Evolutionary conservation across 2,797 vertebrate genomes (phyloP).

Genomic region (Novumbra hubbsi): DNA sequence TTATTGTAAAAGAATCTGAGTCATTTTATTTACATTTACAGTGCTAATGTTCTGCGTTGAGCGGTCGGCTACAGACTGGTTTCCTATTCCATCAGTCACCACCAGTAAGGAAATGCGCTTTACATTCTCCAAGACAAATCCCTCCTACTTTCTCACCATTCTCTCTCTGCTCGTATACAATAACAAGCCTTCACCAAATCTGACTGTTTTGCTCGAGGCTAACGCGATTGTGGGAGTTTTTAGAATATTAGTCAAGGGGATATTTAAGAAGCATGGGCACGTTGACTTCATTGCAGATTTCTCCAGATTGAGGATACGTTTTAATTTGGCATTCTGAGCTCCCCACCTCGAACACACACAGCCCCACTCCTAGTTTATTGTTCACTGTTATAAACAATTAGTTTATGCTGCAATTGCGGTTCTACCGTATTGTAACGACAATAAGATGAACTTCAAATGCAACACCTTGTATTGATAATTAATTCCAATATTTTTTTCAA

Average conservation of each 20-base stretch:
- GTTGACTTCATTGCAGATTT: slow-evolving; percentile 50
- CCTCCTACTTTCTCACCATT: slow-evolving; percentile 46
- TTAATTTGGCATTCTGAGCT: slow-evolving; percentile 36
- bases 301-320: slow-evolving; percentile 31
- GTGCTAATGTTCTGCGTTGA: slow-evolving; percentile 92
- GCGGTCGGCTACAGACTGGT: slow-evolving; percentile 78
- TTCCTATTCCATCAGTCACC: slow-evolving; percentile 55
- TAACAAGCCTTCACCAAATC: slow-evolving; percentile 58
- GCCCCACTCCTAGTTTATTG: background rate
- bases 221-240: slow-evolving; percentile 42
- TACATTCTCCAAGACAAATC: slow-evolving; percentile 63
- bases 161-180: slow-evolving; percentile 45
- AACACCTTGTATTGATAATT: background rate
- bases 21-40: slow-evolving; percentile 94
- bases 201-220: slow-evolving; percentile 55
- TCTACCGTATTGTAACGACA: background rate
- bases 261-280: slow-evolving; percentile 43
- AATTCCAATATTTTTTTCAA: background rate
- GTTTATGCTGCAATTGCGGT: background rate
- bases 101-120: slow-evolving; percentile 52
- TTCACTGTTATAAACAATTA: background rate
- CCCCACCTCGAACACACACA: background rate
- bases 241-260: slow-evolving; percentile 40
- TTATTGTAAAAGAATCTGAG: slow-evolving; percentile 89
- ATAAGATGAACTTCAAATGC: background rate